A percentile compares a stretch with the other conserved stretches of the same genome.
Conservation (phyloP, 2,888 invertebrate genomes). For the Lasius platythorax region DNA sequence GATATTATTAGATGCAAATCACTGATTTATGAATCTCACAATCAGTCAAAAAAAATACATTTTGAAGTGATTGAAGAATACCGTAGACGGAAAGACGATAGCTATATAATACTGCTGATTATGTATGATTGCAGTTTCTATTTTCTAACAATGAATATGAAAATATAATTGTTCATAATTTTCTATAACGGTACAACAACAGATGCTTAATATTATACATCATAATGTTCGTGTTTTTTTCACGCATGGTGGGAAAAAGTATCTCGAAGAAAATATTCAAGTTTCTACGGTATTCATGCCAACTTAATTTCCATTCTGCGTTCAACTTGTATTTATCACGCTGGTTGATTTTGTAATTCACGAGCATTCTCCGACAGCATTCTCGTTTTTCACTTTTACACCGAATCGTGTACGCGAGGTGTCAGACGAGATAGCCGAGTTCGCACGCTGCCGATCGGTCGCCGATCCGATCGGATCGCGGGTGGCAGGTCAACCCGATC, state of each 20-base stretch:
- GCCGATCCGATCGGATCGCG: conserved; percentile 43
- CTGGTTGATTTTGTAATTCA: conserved; percentile 3
- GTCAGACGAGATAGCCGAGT: conserved; percentile 43
- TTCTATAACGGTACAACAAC: too few relatives aligned
- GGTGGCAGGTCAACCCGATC: conserved; percentile 35
- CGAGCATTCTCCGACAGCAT: conserved; percentile 23
- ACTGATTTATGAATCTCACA: not conserved
- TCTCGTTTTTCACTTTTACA: conserved; percentile 32
- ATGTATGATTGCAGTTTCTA: not conserved
- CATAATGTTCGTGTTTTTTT: not conserved
- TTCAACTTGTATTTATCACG: not conserved
- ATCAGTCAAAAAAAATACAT: not conserved
- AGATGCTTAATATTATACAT: not conserved
- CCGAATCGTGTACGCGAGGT: conserved; percentile 10
- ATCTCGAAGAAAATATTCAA: not conserved
- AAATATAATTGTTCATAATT: not conserved
- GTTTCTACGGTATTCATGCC: not conserved
- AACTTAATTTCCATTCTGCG: conserved; percentile 14
- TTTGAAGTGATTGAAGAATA: not conserved
- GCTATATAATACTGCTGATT: not conserved
- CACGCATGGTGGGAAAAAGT: not conserved
- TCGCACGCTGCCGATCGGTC: conserved; percentile 59
- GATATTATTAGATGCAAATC: conserved; percentile 2
- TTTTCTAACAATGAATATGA: too few relatives aligned
- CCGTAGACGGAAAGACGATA: not conserved